These are phyloP conservation scores for Nibea albiflora DNA, from an alignment of 2,113 vertebrate genomes.

Conservation along the genomic window DNA sequence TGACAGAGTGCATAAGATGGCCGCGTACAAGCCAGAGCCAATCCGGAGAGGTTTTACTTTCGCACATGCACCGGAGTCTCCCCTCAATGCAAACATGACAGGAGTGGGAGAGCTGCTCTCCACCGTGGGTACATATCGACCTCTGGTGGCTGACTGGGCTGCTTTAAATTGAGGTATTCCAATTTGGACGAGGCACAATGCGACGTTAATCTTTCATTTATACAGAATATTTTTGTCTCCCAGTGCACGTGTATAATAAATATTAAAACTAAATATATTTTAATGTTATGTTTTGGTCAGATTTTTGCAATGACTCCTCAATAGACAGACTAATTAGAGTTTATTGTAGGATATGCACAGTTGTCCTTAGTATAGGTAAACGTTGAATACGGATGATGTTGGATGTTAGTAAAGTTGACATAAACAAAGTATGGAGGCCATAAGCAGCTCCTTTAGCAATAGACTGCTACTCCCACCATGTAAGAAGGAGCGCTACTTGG, in stretches of 20 bases:
- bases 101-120: conserved; percentile 12
- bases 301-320: neutral
- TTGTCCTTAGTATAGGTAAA: neutral
- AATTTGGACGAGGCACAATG: neutral
- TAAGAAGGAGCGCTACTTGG: too few species aligned
- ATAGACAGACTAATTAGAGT: too few species aligned
- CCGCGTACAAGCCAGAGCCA: conserved; percentile 80
- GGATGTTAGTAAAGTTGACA: too few species aligned
- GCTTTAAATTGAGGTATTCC: neutral
- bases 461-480: too few species aligned
- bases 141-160: conserved; percentile 61
- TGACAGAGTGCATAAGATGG: conserved; percentile 84
- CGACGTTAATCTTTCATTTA: too few species aligned
- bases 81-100: conserved; percentile 57
- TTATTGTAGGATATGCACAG: neutral
- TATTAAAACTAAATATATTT: neutral
- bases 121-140: conserved; percentile 49
- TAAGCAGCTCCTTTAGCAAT: too few species aligned
- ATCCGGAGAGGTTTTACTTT: conserved; percentile 81
- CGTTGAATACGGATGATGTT: neutral
- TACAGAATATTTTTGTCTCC: too few species aligned
- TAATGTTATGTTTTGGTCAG: neutral
- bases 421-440: too few species aligned
- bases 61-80: conserved; percentile 64
- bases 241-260: neutral